phyloP scores from a whole-genome alignment of 2,113 vertebrate genomes.

The cattle (Bos taurus) region DNA sequence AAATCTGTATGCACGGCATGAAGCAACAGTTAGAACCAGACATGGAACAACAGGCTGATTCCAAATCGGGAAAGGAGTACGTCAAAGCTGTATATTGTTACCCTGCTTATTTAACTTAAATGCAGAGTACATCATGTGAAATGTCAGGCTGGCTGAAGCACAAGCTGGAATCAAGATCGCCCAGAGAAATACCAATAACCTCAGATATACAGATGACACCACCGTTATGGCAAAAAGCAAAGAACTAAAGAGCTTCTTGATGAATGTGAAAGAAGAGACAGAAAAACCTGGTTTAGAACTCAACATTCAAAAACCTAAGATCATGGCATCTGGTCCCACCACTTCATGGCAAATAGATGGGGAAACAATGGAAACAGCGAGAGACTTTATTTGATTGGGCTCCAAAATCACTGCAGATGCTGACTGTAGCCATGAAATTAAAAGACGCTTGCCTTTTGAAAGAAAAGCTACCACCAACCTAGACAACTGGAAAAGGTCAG shows the following conservation, averaged over 20 bases:
- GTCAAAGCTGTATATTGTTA: too few relatives aligned
- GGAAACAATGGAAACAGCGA: neutral
- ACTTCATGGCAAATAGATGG: neutral
- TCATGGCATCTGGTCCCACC: neutral
- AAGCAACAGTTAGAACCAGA: neutral
- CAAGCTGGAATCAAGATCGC: too few relatives aligned
- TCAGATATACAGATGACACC: neutral
- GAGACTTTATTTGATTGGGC: neutral
- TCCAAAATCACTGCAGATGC: neutral
- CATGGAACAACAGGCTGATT: neutral
- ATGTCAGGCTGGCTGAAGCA: too few relatives aligned
- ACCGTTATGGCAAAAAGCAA: neutral
- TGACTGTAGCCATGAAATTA: neutral
- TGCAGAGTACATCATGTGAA: too few relatives aligned
- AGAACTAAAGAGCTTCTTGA: neutral
- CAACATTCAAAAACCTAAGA: neutral
- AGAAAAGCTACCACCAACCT: neutral
- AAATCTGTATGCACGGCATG: rapidly evolving
- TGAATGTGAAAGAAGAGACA: neutral
- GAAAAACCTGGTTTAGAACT: neutral
- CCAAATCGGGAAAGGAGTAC: neutral
- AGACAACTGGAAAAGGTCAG: neutral
- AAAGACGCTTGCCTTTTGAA: neutral
- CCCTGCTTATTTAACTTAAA: too few relatives aligned
- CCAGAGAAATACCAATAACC: neutral